phyloP scores from a whole-genome alignment of 2,888 invertebrate species.

The Drosophila phalerata region DNA sequence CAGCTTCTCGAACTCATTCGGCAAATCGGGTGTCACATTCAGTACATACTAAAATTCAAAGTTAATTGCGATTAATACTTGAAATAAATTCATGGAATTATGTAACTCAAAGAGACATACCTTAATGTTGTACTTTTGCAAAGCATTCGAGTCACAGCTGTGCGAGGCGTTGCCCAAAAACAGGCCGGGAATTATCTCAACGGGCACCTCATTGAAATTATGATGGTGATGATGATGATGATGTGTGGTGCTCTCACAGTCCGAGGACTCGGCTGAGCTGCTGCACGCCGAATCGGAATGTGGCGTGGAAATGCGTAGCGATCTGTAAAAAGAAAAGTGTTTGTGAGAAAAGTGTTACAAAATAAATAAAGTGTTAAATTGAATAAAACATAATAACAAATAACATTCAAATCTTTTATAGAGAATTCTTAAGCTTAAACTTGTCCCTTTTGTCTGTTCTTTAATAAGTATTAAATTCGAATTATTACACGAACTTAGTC shows the following conservation, averaged over 20 bases:
- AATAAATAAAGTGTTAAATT: too few species aligned
- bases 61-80: background rate
- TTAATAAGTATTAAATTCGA: background rate
- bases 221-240: constrained; percentile 83
- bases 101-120: constrained; percentile 84
- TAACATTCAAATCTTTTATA: background rate
- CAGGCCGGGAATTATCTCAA: constrained; percentile 96
- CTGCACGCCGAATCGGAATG: constrained; percentile 88
- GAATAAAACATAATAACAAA: background rate
- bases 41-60: constrained; percentile 91
- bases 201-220: constrained; percentile 93
- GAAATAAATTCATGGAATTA: too few species aligned
- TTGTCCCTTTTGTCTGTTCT: background rate
- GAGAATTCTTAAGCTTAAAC: background rate
- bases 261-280: constrained; percentile 90
- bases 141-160: constrained; percentile 94
- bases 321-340: constrained; percentile 85
- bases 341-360: background rate
- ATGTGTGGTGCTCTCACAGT: constrained; percentile 89
- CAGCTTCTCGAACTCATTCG: constrained; percentile 94
- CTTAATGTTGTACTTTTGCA: constrained; percentile 95
- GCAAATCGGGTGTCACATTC: constrained; percentile 98
- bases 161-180: constrained; percentile 98
- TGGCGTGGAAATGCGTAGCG: constrained; percentile 91
- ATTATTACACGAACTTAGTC: too few species aligned